Base-by-base conservation (phyloP, 2,113 vertebrate genomes). In the Tonatia bakeri region DNA sequence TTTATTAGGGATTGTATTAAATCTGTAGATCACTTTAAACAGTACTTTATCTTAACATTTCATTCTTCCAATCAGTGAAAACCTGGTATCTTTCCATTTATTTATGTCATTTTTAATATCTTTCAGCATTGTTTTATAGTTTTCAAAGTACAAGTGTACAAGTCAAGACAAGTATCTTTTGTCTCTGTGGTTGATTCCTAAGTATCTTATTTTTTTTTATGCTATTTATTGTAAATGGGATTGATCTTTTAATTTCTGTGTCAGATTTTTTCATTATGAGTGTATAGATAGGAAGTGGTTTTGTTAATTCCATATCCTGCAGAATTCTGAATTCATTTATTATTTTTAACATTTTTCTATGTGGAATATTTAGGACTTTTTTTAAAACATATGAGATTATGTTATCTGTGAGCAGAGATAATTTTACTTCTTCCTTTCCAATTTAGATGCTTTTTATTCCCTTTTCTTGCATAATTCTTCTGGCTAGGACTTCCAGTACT, bases 391-490 rank as follows among this genome's bases (percentile, higher is more conserved):
- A 40, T 80, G 64, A 64, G n/a, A 65, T 80, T 24, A 80, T 90
- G 19, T 69, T 50, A 33, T 95, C 16, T 90, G 47, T 56, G 91
- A 90, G 61, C 38, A 59, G 43, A 96, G 75, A 61, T 76, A 75
- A 87, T 87, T 96, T 94, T 91, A 50, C 47, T 86, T 56, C 33
- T 87, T 79, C 45, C 54, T 90, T 96, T 96, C 19, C 17, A 65
- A 38, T 80, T 93, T 85, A 50, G 64, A 72, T 93, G 17, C 28
- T 31, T 89, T 89, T 72, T 76, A 64, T 69, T 91, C 56, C 40
- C 59, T 83, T 64, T 94, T 87, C 69, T 88, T 84, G 14, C 26
- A 19, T 81, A 89, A 96, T 90, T 79, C 56, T 85, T 86, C 16
- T 75, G 40, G 38, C 15, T 79, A 77, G 77, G 54, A 92, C 89